Evolutionary conservation across 2,888 invertebrate genomes (phyloP), one percentile per base, ranked within the genome.

Genomic region (Callosobruchus maculatus): DNA sequence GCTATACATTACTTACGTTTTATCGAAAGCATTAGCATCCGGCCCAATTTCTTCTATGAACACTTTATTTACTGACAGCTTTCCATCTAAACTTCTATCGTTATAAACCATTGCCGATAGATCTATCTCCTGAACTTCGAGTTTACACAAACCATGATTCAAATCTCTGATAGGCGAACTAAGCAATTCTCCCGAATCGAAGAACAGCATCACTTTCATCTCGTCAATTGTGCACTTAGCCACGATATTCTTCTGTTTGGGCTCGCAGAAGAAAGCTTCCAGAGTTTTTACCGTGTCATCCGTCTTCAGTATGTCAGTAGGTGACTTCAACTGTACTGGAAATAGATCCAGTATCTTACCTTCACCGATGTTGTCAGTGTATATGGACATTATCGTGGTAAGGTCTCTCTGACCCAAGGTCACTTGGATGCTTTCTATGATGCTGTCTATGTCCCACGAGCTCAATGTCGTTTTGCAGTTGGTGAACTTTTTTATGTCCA

Each of bases 381-480:
- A 92, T 2, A 95, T 92, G 0, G 92, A 91, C 49, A 94, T 88
- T 71, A 94, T 87, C 0, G 93, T 92, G 18, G 93, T 91, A 9
- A 95, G 86, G 85, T 95, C 95, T 83, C 91, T 90, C 86, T 94
- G 94, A 0, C 94, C 93, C 20, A 95, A 85, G 81, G 93, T 93
- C 1, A 95, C 86, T 77, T 90, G 85, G 0, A 94, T 89, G 0
- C 88, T 87, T 78, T 95, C 94, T 80, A 94, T 87, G 0, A 90
- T 88, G 13, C 93, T 91, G 79, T 91, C 91, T 0, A 94, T 89
- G 74, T 93, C 92, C 82, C 87, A 87, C 0, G 83, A 81, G 78
- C 83, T 84, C 73, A 84, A 80, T 81, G 88, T 77, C 81, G 87
- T 87, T 72, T 86, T 79, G 84, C 88, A 70, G 81, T 90, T 89